phyloP scores from a whole-genome alignment of 2,113 vertebrate species.

The Xiphorhynchus elegans region DNA sequence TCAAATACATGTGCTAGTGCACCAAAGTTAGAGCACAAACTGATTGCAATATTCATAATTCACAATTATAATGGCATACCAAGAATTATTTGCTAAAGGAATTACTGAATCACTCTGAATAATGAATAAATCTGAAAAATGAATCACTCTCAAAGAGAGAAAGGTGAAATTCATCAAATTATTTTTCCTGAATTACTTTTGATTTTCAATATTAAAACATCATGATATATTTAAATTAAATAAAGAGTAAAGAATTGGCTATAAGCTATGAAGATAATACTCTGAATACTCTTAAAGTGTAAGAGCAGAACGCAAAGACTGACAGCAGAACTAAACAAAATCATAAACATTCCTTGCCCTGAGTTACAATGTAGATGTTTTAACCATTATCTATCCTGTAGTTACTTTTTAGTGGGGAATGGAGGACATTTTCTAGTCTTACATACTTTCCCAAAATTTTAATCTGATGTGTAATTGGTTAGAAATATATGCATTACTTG shows the following conservation, averaged over 20 bases:
- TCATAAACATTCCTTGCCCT: not conserved
- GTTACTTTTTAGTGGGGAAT: not conserved
- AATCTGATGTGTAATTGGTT: not conserved
- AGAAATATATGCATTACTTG: not conserved
- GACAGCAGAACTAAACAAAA: not conserved
- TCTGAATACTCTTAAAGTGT: not conserved
- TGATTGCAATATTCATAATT: slow-evolving; percentile 52
- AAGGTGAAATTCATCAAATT: slow-evolving; percentile 6
- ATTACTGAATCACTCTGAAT: slow-evolving; percentile 45
- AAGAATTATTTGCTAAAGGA: slow-evolving; percentile 35
- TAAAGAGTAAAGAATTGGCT: not conserved
- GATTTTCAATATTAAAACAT: slow-evolving; percentile 6
- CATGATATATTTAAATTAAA: not conserved
- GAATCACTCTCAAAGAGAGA: not conserved
- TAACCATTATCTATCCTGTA: not conserved
- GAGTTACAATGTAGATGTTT: not conserved
- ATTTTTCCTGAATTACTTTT: slow-evolving; percentile 16
- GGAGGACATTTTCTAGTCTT: not conserved
- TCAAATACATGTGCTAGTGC: not conserved
- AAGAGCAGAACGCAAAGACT: not conserved
- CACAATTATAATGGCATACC: slow-evolving; percentile 42
- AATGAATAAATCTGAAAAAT: slow-evolving; percentile 60
- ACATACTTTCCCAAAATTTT: not conserved
- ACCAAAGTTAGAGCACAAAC: slow-evolving; percentile 26
- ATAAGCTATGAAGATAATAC: not conserved